These are phyloP conservation scores for Eunapius fragilis DNA, from an alignment of 37 sponge, comb jelly and placozoan genomes.

Conservation along the genomic window DNA sequence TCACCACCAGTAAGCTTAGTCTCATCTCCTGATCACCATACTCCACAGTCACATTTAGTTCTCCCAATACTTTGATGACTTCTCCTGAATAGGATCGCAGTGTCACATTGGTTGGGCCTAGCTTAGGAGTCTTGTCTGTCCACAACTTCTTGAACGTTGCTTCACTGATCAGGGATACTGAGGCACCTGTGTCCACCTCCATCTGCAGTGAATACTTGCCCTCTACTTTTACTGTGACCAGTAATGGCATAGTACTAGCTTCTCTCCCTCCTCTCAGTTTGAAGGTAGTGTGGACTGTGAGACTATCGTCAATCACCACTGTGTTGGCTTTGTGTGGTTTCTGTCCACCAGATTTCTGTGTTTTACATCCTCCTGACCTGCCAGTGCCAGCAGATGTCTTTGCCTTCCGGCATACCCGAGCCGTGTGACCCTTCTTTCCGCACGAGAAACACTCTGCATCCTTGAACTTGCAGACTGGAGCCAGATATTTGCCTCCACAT, in stretches of 20 bases:
- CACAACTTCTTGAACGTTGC: not conserved
- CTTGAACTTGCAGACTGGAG: constrained; percentile 30
- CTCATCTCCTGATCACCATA: constrained; percentile 5
- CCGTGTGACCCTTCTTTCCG: constrained; percentile 44
- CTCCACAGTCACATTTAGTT: constrained; percentile 1
- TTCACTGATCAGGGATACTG: constrained; percentile 26
- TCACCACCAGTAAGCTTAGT: constrained; percentile 36
- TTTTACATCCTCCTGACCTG: not conserved
- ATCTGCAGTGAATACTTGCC: constrained; percentile 1
- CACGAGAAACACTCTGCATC: constrained; percentile 32
- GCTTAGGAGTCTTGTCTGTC: not conserved
- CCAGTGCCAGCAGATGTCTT: not conserved
- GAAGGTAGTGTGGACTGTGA: not conserved
- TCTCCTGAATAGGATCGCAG: constrained; percentile 47
- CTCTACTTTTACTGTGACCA: constrained; percentile 10
- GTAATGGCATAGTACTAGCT: not conserved
- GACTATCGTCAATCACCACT: not conserved
- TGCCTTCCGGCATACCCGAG: constrained; percentile 28
- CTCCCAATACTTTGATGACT: constrained; percentile 29
- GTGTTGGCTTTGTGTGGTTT: not conserved
- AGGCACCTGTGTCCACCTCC: constrained; percentile 36
- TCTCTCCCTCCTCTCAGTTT: not conserved
- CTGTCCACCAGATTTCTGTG: not conserved
- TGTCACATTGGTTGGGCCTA: constrained; percentile 2
- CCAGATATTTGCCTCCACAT: constrained; percentile 36